These are phyloP conservation scores for Mellivora capensis DNA, from an alignment of 2,113 vertebrate genomes.

Conservation along the genomic window DNA sequence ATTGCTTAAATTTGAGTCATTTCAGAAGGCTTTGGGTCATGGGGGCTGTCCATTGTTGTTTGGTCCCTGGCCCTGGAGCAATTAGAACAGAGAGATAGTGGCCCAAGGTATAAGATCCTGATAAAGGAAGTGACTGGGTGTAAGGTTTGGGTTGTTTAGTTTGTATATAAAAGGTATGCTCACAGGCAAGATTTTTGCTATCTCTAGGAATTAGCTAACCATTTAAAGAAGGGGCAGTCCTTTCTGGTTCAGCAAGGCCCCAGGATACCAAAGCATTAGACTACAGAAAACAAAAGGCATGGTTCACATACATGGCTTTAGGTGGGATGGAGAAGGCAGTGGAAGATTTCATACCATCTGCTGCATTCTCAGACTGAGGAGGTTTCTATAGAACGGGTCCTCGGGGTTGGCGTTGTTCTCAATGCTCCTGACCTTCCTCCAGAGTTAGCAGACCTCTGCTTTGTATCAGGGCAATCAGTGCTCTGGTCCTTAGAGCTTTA, in stretches of 20 bases:
- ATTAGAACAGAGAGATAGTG: too few relatives aligned
- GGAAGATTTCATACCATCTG: not conserved
- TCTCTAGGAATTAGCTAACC: not conserved
- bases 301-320: not conserved
- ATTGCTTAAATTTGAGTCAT: not conserved
- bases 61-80: not conserved
- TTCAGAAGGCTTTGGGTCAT: not conserved
- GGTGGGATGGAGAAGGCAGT: too few relatives aligned
- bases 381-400: not conserved
- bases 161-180: not conserved
- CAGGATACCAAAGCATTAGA: not conserved
- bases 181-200: not conserved
- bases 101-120: not conserved
- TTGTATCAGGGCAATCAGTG: not conserved
- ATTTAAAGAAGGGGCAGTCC: not conserved
- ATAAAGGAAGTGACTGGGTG: not conserved
- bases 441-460: not conserved
- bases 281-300: not conserved
- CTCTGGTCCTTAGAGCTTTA: too few relatives aligned
- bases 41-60: not conserved
- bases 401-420: fast-evolving
- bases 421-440: not conserved
- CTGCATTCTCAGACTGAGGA: not conserved
- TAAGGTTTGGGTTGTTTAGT: not conserved
- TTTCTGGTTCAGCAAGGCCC: not conserved